Base-by-base conservation (phyloP, 2,888 invertebrate genomes). In the Osedax fenrisi region DNA sequence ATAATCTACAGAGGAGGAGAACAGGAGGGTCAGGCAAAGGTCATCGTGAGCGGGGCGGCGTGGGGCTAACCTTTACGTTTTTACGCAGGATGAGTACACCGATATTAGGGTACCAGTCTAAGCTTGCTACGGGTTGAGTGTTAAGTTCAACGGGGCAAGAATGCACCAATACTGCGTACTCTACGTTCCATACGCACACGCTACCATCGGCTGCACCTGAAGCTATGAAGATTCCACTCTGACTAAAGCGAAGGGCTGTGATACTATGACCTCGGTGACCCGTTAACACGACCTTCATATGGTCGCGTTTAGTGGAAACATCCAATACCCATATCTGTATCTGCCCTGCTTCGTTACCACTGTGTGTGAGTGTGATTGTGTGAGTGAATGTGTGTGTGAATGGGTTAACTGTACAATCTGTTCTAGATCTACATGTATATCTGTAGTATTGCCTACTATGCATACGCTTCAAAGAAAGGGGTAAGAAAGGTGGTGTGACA, bases 101-200 rank as follows among this genome's bases (percentile, higher is more conserved):
- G 41, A 10, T 17, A 10, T 41, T 17, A 5, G 41, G 17, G 17
- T 41, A 41, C 41, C 41, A 41, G 5, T 5, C 41, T 10, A 41
- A 10, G 17, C 17, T 17, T 5, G 17, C 10, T 5, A 41, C 41
- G 41, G 41, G 41, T 5, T 41, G 5, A 5, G 41, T 10, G 10
- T 41, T 41, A n/a, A n/a, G n/a, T 17, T 17, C 17, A 17, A 5
- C 5, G 41, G 5, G 5, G 41, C 17, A 41, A 17, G 41, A 41
- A 5, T 41, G 5, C 41, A 41, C 17, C 17, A 41, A 17, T 10
- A 41, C 17, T 17, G 10, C 41, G 41, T 41, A 41, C 17, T 41
- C 41, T 10, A 82, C 75, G 59, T 77, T 79, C 81, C 82, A 81
- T 26, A 82, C 77, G 77, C 78, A 78, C 13, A 83, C 80, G 59